Evolutionary conservation across 2,113 vertebrate genomes (phyloP), one percentile per base, ranked within the genome.

Genomic region (Bambusicola thoracicus): DNA sequence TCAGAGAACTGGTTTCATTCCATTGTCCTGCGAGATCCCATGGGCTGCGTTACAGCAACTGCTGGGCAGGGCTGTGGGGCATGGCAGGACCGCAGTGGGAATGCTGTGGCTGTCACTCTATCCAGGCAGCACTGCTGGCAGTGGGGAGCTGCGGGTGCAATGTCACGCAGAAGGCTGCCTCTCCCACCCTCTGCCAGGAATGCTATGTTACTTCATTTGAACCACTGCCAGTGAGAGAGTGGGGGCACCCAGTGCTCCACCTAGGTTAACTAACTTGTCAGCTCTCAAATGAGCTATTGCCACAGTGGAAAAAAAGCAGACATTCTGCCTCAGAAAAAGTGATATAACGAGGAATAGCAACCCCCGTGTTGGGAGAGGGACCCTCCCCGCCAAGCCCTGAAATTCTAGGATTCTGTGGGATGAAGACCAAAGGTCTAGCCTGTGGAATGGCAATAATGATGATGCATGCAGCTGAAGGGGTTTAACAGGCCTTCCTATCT

Each of bases 1-100:
- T 69, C 87, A 90, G 40, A 65, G 87, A 83, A 49, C 69, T 41
- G 82, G 85, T 75, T 86, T 83, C 61, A 61, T 93, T 95, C 83
- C 79, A 56, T 72, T 88, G 90, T 86, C 91, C 94, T 68, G 79
- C 56, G 22, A 38, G 55, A 65, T 58, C 34, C 51, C 79, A 43
- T 4, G 2, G 95, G 11, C 65, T 51, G 79, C 51, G 73, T 94
- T 96, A 81, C 95, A 90, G 1, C 94, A 94, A 94, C 88, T 92
- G 92, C 83, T 58, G 94, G 89, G 95, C 89, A 89, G 90, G 83
- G 88, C 88, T 44, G 1, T 5, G 66, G 65, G 89, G 95, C 90
- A 93, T 0, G 82, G 95, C 81, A 41, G 92, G 92, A 92, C 41
- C 0, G 78, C 91, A 8, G 84, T 1, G 5, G 94, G 96, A 95